These are phyloP conservation scores for Pelosia muscerda DNA, from an alignment of 2,888 invertebrate genomes.

Conservation along the genomic window DNA sequence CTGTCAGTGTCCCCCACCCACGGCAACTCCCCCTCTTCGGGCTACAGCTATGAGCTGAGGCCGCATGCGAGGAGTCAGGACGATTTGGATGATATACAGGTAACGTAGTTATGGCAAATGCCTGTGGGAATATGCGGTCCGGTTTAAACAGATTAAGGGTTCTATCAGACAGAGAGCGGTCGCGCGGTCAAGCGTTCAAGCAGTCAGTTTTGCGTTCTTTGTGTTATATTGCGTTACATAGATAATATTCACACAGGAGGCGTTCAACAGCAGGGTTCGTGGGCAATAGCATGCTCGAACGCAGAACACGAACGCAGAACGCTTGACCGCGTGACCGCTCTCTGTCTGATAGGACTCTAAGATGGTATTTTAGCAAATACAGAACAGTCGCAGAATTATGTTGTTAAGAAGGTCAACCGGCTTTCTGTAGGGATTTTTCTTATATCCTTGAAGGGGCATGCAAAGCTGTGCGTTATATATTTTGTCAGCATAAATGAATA, in stretches of 20 bases:
- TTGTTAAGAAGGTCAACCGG: not conserved
- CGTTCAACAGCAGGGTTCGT: too few relatives aligned
- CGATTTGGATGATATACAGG: conserved; percentile 89
- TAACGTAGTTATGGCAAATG: conserved; percentile 48
- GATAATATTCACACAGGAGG: too few relatives aligned
- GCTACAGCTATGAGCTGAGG: conserved; percentile 88
- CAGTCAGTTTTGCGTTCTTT: too few relatives aligned
- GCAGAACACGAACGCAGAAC: too few relatives aligned
- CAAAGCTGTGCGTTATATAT: not conserved
- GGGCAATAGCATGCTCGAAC: too few relatives aligned
- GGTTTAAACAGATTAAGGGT: not conserved
- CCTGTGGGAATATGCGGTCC: not conserved
- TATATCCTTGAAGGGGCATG: not conserved
- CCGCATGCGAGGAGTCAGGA: conserved; percentile 90
- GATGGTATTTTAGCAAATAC: not conserved
- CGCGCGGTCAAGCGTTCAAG: too few relatives aligned
- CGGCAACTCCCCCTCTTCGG: conserved; percentile 85
- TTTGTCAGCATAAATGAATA: not conserved
- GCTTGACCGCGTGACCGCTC: too few relatives aligned
- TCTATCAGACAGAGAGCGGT: too few relatives aligned
- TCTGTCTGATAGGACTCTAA: too few relatives aligned
- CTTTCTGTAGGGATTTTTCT: not conserved
- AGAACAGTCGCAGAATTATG: not conserved
- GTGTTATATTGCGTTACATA: too few relatives aligned
- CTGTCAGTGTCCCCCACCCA: conserved; percentile 95